These are phyloP conservation scores for Heliangelus exortis DNA, from an alignment of 2,797 vertebrate genomes.

Conservation along the genomic window DNA sequence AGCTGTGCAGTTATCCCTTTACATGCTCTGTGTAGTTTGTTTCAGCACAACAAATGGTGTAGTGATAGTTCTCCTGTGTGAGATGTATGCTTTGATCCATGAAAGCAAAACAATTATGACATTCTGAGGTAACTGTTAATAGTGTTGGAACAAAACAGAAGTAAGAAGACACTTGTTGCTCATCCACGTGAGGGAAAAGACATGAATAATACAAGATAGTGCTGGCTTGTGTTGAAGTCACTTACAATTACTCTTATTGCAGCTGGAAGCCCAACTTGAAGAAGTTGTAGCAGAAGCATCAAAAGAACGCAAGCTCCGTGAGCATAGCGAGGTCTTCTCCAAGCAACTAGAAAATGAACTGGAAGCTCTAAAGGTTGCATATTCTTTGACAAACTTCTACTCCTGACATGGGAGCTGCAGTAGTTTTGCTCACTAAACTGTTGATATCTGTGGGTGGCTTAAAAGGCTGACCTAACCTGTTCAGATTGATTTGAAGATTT, in stretches of 20 bases:
- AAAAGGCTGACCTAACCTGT: background rate
- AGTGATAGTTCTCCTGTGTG: background rate
- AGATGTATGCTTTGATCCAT: background rate
- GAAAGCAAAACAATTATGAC: constrained; percentile 1
- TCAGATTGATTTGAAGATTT: background rate
- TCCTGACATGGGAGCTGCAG: background rate
- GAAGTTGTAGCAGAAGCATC: constrained; percentile 88
- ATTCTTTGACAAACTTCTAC: background rate
- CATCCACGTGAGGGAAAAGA: background rate
- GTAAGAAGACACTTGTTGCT: background rate
- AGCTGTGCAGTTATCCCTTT: background rate
- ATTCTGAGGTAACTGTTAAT: background rate
- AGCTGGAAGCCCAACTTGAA: constrained; percentile 94
- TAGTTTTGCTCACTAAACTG: background rate
- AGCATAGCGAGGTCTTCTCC: constrained; percentile 91
- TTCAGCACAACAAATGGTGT: background rate
- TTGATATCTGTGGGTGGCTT: background rate
- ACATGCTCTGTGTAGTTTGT: background rate
- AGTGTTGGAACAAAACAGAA: background rate
- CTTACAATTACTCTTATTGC: background rate
- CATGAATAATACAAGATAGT: background rate
- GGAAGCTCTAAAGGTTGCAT: constrained; percentile 88
- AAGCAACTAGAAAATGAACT: constrained; percentile 93
- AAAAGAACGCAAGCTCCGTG: constrained; percentile 92
- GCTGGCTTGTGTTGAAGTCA: background rate